These are phyloP conservation scores for Acanthurus tractus DNA, from an alignment of 2,797 vertebrate genomes.

Conservation along the genomic window DNA sequence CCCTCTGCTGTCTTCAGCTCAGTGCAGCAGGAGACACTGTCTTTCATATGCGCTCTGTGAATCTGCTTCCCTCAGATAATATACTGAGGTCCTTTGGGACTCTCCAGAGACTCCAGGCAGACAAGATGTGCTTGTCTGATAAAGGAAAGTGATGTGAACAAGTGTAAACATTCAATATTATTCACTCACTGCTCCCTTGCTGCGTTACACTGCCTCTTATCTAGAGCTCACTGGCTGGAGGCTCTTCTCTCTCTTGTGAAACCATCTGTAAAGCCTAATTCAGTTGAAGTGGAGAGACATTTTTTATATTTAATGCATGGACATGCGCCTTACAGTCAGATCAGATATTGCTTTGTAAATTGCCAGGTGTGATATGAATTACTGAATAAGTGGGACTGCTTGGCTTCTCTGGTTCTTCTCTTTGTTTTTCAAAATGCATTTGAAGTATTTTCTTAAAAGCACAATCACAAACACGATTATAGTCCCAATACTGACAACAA, in stretches of 20 bases:
- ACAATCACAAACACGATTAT: conserved; percentile 16
- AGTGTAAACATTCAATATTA: conserved; percentile 80
- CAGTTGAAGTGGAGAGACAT: conserved; percentile 43
- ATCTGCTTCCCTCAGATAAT: conserved; percentile 84
- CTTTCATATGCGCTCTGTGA: conserved; percentile 51
- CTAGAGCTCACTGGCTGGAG: conserved; percentile 48
- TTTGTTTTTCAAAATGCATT: conserved; percentile 19
- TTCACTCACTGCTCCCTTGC: conserved; percentile 53
- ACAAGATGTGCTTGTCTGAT: conserved; percentile 81
- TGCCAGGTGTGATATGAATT: conserved; percentile 44
- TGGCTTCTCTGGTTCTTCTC: not conserved
- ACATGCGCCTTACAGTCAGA: conserved; percentile 29
- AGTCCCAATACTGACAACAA: not conserved
- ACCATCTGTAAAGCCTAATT: conserved; percentile 64
- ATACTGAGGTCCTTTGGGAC: conserved; percentile 62
- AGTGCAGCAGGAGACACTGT: conserved; percentile 50
- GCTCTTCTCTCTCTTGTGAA: conserved; percentile 55
- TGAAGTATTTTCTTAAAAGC: conserved; percentile 24
- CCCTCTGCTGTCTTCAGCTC: conserved; percentile 40
- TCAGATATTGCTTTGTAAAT: conserved; percentile 34
- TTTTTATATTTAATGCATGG: conserved; percentile 64
- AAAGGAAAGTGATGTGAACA: conserved; percentile 76
- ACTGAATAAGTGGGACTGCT: conserved; percentile 4
- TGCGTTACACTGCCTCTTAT: conserved; percentile 44
- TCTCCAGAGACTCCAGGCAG: conserved; percentile 67